phyloP scores from a whole-genome alignment of 2,113 vertebrate genomes.

The Bubo blakistoni region DNA sequence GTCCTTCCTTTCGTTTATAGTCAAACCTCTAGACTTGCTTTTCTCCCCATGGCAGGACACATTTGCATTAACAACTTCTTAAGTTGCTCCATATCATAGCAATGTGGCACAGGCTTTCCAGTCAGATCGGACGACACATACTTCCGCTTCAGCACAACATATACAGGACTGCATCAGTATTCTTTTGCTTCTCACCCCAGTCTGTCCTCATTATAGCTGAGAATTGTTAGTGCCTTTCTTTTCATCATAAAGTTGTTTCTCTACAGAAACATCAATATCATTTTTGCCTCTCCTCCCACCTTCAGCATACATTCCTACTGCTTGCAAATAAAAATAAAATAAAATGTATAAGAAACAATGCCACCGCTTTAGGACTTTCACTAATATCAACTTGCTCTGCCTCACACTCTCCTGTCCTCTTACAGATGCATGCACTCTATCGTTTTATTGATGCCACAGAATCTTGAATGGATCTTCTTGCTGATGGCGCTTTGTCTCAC shows the following conservation, averaged over 20 bases:
- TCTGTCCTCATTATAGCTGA: neutral
- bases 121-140: neutral
- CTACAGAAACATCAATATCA: neutral
- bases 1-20: neutral
- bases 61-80: conserved; percentile 43
- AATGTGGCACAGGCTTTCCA: neutral
- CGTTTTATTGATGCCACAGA: neutral
- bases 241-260: neutral
- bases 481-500: neutral
- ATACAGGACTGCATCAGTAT: neutral
- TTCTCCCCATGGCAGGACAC: conserved; percentile 11
- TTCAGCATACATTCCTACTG: neutral
- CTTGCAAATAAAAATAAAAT: neutral
- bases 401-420: neutral
- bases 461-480: neutral
- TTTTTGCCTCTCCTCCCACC: neutral
- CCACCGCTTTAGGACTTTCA: neutral
- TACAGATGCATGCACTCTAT: accelerated
- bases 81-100: neutral
- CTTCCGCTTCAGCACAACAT: neutral
- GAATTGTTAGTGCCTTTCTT: neutral
- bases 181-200: neutral
- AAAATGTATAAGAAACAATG: neutral
- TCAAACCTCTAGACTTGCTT: conserved; percentile 34
- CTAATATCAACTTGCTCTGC: neutral